Conservation (phyloP, 2,113 vertebrate genomes). For the Tauraco erythrolophus region DNA sequence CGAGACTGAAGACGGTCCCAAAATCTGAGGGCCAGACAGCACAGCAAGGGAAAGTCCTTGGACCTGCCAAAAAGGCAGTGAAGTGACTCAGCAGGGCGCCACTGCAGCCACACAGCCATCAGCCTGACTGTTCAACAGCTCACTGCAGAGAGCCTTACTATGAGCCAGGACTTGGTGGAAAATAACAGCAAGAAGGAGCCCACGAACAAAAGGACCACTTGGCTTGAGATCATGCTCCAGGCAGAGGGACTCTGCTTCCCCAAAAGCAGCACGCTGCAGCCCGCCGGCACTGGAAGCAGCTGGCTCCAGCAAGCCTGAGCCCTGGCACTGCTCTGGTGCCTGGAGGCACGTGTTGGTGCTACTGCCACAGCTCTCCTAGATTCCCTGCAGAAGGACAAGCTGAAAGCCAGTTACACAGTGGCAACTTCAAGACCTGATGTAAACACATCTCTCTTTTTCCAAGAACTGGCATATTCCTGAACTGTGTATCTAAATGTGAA, state of each 20-base stretch:
- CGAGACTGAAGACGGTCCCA: neutral
- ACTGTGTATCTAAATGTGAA: neutral
- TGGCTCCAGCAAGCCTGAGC: neutral
- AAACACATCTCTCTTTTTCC: neutral
- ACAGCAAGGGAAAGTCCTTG: neutral
- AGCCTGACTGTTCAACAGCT: neutral
- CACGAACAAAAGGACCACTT: neutral
- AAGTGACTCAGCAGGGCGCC: neutral
- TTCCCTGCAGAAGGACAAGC: neutral
- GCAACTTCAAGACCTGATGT: neutral
- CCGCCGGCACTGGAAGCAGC: neutral
- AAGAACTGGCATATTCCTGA: neutral
- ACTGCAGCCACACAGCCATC: neutral
- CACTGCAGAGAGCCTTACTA: neutral
- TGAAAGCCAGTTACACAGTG: neutral
- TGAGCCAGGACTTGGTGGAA: neutral
- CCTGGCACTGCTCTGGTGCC: neutral
- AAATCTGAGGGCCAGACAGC: neutral
- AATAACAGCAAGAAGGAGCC: neutral
- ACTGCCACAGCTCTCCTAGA: neutral
- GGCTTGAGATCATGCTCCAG: neutral
- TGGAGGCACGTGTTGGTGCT: rapidly evolving
- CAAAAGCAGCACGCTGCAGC: neutral
- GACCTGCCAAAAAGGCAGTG: neutral
- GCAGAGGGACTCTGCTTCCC: neutral